phyloP scores from a whole-genome alignment of 2,797 vertebrate genomes.

The Poeciliopsis infans region DNA sequence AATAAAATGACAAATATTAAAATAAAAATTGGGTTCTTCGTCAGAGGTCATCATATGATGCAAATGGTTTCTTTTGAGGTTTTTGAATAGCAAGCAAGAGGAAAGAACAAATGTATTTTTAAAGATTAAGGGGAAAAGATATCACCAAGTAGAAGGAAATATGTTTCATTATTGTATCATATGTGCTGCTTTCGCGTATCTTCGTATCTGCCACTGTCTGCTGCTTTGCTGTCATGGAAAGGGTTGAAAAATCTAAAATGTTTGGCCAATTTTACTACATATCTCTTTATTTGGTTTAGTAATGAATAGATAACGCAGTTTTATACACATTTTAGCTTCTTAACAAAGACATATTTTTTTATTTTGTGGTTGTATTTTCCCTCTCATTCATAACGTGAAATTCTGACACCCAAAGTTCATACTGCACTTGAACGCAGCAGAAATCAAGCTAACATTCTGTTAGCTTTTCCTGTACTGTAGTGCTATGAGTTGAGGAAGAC shows the following conservation, averaged over 20 bases:
- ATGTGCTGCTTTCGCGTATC: conserved; percentile 1
- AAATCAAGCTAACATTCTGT: conserved; percentile 16
- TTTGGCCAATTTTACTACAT: neutral
- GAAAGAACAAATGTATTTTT: neutral
- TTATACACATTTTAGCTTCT: neutral
- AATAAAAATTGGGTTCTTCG: neutral
- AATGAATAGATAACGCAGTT: neutral
- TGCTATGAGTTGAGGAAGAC: conserved; percentile 68
- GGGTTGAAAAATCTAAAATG: neutral
- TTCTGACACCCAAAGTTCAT: neutral
- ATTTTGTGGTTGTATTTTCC: neutral
- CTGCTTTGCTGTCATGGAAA: accelerated
- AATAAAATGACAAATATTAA: neutral
- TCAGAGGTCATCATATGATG: neutral
- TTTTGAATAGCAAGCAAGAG: neutral
- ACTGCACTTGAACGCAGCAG: conserved; percentile 36
- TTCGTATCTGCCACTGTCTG: neutral
- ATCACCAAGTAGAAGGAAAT: neutral
- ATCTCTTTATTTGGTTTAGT: neutral
- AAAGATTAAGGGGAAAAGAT: neutral
- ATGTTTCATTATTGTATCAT: neutral
- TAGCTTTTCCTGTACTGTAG: conserved; percentile 32
- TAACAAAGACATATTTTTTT: neutral
- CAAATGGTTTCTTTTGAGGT: neutral
- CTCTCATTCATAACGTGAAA: neutral